phyloP scores from a whole-genome alignment of 2,888 invertebrate genomes.

The Disparrhopalites patrizii region DNA sequence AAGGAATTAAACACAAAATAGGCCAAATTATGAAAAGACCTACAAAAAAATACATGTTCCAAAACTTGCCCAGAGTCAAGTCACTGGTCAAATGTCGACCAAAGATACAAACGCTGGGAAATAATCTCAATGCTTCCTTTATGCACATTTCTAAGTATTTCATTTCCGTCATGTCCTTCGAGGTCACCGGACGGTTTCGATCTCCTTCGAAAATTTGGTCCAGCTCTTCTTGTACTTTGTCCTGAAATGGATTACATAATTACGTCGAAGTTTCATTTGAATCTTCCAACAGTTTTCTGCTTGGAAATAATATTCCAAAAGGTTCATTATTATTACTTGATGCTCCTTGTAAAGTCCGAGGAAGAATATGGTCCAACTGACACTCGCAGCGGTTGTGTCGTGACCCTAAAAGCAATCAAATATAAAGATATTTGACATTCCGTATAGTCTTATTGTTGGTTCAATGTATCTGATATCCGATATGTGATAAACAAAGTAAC shows the following conservation, averaged over 20 bases:
- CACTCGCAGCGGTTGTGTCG: constrained; percentile 35
- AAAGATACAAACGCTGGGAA: constrained; percentile 52
- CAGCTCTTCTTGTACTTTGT: constrained; percentile 54
- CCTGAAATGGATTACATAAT: constrained; percentile 8
- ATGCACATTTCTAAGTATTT: constrained; percentile 52
- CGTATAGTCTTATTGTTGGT: neutral
- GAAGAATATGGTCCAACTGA: constrained; percentile 34
- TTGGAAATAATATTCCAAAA: no score
- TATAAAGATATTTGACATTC: neutral
- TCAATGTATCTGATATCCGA: neutral
- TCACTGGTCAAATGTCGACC: constrained; percentile 50
- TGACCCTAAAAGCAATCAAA: constrained; percentile 41
- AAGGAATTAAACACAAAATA: no score
- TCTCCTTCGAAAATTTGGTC: constrained; percentile 53
- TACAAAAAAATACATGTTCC: no score
- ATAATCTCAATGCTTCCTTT: constrained; percentile 51
- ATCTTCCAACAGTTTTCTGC: no score
- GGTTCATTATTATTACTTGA: no score
- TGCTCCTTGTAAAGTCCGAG: constrained; percentile 31
- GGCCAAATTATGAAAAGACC: no score
- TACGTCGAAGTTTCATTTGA: neutral
- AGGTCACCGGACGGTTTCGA: constrained; percentile 52
- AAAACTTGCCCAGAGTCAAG: constrained; percentile 48
- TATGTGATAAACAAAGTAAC: neutral
- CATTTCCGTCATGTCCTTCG: constrained; percentile 53